phyloP scores from a whole-genome alignment of 2,113 vertebrate genomes.

The Paramormyrops kingsleyae region DNA sequence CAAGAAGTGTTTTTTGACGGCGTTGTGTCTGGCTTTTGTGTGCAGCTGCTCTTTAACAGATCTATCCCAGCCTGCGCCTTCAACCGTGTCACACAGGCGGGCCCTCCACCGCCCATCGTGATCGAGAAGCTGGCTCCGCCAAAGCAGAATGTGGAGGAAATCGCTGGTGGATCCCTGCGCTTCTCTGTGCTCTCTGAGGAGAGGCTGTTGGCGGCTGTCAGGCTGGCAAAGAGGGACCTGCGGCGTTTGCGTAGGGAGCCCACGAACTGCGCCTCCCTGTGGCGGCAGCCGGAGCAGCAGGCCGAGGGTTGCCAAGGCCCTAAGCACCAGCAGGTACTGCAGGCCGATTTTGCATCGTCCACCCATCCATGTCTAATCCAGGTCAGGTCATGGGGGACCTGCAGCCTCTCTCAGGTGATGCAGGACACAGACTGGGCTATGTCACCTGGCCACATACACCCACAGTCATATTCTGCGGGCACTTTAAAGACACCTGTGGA shows the following conservation, averaged over 20 bases:
- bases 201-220: slow-evolving; percentile 70
- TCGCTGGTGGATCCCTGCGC: slow-evolving; percentile 51
- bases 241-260: slow-evolving; percentile 57
- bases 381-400: not conserved
- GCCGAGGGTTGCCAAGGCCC: slow-evolving; percentile 30
- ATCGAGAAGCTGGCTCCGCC: slow-evolving; percentile 73
- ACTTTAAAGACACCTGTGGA: not conserved
- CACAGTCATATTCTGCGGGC: not conserved
- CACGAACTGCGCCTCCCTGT: slow-evolving; percentile 20
- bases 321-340: slow-evolving; percentile 35
- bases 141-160: slow-evolving; percentile 21
- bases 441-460: not conserved
- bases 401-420: not conserved
- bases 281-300: slow-evolving; percentile 23
- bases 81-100: slow-evolving; percentile 66
- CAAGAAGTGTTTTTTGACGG: not conserved
- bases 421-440: not conserved
- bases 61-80: slow-evolving; percentile 52
- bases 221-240: slow-evolving; percentile 78
- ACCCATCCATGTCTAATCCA: not conserved
- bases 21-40: not conserved
- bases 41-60: slow-evolving; percentile 79
- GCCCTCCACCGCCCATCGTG: slow-evolving; percentile 67
- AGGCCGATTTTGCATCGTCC: slow-evolving; percentile 14
- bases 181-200: slow-evolving; percentile 85